Percentiles rank a stretch among this genome's conserved stretches.
phyloP scores from a whole-genome alignment of 2,113 vertebrate genomes.

The Fregetta grallaria region DNA sequence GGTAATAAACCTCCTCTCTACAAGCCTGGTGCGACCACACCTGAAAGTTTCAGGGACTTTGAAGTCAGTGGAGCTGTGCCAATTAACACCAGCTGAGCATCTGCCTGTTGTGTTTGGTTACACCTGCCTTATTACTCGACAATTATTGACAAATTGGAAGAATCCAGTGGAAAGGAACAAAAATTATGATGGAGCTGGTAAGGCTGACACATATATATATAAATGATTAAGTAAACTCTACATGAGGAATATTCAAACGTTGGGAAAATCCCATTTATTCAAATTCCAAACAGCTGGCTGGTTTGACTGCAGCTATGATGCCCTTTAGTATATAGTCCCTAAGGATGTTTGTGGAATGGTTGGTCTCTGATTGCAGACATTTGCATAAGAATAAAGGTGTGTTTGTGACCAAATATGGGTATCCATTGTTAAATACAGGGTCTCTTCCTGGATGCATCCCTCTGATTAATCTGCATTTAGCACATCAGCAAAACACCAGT shows the following conservation, averaged over 20 bases:
- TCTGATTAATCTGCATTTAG: not conserved
- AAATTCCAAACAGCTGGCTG: not conserved
- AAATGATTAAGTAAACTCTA: not conserved
- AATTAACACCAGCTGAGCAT: not conserved
- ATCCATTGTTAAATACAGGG: not conserved
- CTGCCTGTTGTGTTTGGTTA: not conserved
- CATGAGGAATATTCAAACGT: not conserved
- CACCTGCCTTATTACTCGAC: not conserved
- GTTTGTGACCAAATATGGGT: not conserved
- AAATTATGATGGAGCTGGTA: not conserved
- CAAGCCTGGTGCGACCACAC: not conserved
- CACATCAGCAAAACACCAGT: not conserved
- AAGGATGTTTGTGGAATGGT: not conserved
- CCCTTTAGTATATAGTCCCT: not conserved
- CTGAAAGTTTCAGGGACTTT: constrained; percentile 18
- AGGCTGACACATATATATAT: not conserved
- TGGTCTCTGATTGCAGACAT: not conserved
- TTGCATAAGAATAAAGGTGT: not conserved
- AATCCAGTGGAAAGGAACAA: not conserved
- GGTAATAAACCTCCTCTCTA: not conserved
- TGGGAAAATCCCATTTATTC: not conserved
- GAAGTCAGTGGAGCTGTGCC: constrained; percentile 12
- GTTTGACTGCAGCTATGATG: not conserved
- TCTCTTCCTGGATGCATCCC: not conserved
- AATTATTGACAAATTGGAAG: not conserved